These are phyloP conservation scores for Agrochola circellaris DNA, from an alignment of 2,888 invertebrate species.

Conservation along the genomic window DNA sequence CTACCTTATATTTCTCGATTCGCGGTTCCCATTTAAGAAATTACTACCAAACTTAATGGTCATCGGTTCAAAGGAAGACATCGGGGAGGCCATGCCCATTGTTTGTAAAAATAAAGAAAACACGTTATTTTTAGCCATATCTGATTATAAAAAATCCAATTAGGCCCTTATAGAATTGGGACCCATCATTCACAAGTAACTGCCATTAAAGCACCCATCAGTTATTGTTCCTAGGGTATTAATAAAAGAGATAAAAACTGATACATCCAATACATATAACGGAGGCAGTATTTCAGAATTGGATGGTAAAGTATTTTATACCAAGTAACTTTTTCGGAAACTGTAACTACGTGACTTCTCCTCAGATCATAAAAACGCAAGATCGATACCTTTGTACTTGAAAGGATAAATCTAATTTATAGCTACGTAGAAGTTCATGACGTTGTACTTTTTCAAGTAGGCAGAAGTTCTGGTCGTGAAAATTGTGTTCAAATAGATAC, in stretches of 20 bases:
- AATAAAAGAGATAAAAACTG: slow-evolving; percentile 17
- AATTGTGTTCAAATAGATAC: too few species aligned
- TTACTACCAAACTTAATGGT: background rate
- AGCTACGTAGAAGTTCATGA: too few species aligned
- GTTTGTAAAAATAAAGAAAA: slow-evolving; percentile 2
- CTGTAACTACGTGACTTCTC: slow-evolving; percentile 27
- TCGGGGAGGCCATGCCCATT: background rate
- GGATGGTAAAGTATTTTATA: slow-evolving; percentile 9
- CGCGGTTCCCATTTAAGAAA: background rate
- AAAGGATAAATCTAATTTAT: too few species aligned
- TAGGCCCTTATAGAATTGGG: slow-evolving; percentile 7
- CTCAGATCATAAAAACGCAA: background rate
- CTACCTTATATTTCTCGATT: background rate
- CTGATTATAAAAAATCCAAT: background rate
- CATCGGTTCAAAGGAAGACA: background rate
- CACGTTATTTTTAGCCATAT: background rate
- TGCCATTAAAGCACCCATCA: slow-evolving; percentile 7
- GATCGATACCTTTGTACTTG: background rate
- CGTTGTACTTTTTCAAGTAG: too few species aligned
- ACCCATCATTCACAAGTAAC: slow-evolving; percentile 21
- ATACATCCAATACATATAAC: slow-evolving; percentile 29
- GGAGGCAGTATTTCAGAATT: slow-evolving; percentile 1
- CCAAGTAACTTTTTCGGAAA: slow-evolving; percentile 7
- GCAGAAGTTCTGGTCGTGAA: too few species aligned
- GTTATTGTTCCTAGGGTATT: slow-evolving; percentile 6